phyloP scores from a whole-genome alignment of 2,113 vertebrate species.

The Takifugu flavidus region DNA sequence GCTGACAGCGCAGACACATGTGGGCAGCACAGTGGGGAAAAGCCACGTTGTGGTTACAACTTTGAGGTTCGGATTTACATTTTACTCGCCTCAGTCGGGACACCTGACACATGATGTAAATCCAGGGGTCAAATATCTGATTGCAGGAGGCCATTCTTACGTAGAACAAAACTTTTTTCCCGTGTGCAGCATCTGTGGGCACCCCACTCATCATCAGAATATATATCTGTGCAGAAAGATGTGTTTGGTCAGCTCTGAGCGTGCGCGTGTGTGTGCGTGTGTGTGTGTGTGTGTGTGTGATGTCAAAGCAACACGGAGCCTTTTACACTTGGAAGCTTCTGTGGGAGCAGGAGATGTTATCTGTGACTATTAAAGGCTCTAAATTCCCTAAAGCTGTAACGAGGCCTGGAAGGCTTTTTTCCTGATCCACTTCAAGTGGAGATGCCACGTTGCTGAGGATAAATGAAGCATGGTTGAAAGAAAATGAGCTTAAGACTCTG shows the following conservation, averaged over 20 bases:
- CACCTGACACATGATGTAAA: conserved; percentile 87
- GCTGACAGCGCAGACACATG: conserved; percentile 8
- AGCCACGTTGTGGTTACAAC: not conserved
- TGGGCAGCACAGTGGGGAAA: conserved; percentile 7
- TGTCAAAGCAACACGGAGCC: too few species aligned
- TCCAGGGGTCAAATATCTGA: conserved; percentile 95
- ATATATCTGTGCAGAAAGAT: conserved; percentile 74
- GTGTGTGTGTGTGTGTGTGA: too few species aligned
- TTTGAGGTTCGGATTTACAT: not conserved
- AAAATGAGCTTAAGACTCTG: too few species aligned
- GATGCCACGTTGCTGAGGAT: too few species aligned
- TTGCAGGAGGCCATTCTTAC: conserved; percentile 88
- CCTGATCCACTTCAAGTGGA: too few species aligned
- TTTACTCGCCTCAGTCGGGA: conserved; percentile 70
- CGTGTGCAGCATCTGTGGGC: conserved; percentile 30
- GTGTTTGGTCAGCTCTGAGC: not conserved
- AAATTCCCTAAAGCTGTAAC: not conserved
- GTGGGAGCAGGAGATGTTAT: too few species aligned
- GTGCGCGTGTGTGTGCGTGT: too few species aligned
- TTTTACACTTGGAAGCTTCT: too few species aligned
- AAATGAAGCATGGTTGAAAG: too few species aligned
- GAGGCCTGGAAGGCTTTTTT: not conserved
- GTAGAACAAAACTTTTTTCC: conserved; percentile 74
- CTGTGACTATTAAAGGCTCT: too few species aligned
- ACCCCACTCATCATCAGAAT: conserved; percentile 70